phyloP scores from a whole-genome alignment of 64 coral and sea anemone genomes.

The Acropora tenuis region DNA sequence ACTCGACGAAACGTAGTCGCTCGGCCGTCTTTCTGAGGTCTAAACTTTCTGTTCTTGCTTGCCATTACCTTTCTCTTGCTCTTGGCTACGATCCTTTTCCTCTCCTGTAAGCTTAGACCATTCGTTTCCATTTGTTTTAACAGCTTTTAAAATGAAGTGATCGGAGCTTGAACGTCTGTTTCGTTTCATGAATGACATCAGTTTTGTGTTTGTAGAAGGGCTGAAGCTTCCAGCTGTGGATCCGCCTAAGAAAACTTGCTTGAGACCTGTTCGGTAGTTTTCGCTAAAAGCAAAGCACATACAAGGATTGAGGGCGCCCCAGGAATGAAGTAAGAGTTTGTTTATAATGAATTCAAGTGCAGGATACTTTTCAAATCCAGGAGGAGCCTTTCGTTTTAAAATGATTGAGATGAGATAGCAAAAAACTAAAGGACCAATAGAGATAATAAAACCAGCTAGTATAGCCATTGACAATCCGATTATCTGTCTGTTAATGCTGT shows the following conservation, averaged over 20 bases:
- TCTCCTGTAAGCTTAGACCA: neutral
- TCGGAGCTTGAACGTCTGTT: neutral
- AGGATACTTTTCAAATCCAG: neutral
- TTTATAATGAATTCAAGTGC: neutral
- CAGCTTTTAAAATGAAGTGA: neutral
- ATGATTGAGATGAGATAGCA: neutral
- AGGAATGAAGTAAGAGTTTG: constrained; percentile 13
- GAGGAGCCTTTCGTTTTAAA: neutral
- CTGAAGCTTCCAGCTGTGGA: neutral
- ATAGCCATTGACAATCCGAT: constrained; percentile 27
- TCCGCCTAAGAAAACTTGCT: neutral
- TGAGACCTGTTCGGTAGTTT: constrained; percentile 40
- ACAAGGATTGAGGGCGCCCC: constrained; percentile 20
- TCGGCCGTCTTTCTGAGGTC: no score
- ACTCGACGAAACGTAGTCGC: no score
- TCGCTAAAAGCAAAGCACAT: constrained; percentile 37
- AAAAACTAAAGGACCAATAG: neutral
- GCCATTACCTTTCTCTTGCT: neutral
- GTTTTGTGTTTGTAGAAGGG: neutral
- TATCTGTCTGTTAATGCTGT: neutral
- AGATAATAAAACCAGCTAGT: neutral
- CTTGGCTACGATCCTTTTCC: neutral
- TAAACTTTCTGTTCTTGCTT: neutral
- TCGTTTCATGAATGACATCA: neutral
- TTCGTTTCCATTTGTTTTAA: neutral